Percentiles rank a stretch among this genome's conserved stretches.
Evolutionary conservation across 2,797 vertebrate genomes (phyloP).

Genomic region (Erethizon dorsatum): DNA sequence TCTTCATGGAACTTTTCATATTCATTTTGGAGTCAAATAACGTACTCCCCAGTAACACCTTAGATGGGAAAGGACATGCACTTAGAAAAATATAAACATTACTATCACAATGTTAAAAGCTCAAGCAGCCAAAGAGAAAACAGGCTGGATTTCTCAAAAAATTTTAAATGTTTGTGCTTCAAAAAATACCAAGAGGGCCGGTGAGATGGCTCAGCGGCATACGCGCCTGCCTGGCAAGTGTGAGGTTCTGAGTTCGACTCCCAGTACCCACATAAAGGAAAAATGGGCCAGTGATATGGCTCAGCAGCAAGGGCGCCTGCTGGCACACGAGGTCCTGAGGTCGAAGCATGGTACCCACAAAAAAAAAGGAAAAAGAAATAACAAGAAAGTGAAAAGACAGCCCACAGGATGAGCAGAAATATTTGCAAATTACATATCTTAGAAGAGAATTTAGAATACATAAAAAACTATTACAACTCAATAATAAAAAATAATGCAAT

Average conservation of each 20-base stretch:
- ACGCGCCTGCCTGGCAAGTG: too few species aligned
- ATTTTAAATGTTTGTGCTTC: not conserved
- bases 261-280: too few species aligned
- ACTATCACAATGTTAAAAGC: not conserved
- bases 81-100: not conserved
- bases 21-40: not conserved
- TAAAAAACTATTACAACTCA: not conserved
- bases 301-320: too few species aligned
- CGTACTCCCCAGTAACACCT: not conserved
- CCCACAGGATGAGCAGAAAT: not conserved
- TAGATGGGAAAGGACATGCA: not conserved
- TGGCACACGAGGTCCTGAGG: too few species aligned
- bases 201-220: too few species aligned
- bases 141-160: not conserved
- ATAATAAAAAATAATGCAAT: not conserved
- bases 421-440: not conserved
- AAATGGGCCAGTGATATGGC: too few species aligned
- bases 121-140: not conserved
- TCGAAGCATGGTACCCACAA: too few species aligned
- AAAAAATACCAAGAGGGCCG: not conserved
- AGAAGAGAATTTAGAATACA: not conserved
- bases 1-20: not conserved
- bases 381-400: not conserved
- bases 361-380: too few species aligned
- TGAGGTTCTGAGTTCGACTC: too few species aligned